Evolutionary conservation across 2,797 vertebrate species (phyloP).

Genomic region (Phyllotis vaccarum): DNA sequence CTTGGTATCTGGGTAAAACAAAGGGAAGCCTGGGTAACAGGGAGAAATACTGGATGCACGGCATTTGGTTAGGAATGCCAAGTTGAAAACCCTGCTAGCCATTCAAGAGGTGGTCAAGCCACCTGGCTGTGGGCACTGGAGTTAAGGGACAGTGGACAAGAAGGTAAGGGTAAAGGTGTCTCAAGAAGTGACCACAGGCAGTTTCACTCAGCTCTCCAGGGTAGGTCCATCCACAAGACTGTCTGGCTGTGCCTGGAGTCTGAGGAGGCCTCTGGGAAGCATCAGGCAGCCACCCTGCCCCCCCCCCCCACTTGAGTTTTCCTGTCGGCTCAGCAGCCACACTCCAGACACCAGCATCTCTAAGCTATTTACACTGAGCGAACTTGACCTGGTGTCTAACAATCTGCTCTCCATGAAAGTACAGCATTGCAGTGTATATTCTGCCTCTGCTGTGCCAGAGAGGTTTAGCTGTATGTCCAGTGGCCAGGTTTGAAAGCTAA

Average conservation of each 20-base stretch:
- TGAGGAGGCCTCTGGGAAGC: neutral
- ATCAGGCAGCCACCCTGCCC: neutral
- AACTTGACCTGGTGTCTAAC: constrained; percentile 78
- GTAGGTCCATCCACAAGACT: neutral
- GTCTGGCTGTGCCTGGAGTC: neutral
- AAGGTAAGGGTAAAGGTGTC: neutral
- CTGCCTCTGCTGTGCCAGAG: constrained; percentile 87
- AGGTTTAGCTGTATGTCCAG: constrained; percentile 87
- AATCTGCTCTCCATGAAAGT: constrained; percentile 88
- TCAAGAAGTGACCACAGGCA: neutral
- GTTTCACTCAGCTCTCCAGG: neutral
- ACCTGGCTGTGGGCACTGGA: neutral
- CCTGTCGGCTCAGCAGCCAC: constrained; percentile 79
- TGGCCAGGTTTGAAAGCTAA: constrained; percentile 87
- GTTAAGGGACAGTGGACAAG: neutral
- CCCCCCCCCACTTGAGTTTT: neutral
- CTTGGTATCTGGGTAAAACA: neutral
- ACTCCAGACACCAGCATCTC: constrained; percentile 83
- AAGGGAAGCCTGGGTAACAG: neutral
- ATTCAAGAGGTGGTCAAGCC: neutral
- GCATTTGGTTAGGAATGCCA: neutral
- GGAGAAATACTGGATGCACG: neutral
- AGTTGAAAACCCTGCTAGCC: neutral
- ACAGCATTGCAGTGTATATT: constrained; percentile 87
- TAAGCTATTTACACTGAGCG: constrained; percentile 78